Conservation (phyloP, 2,113 vertebrate species). For the Sakesphorus luctuosus region DNA sequence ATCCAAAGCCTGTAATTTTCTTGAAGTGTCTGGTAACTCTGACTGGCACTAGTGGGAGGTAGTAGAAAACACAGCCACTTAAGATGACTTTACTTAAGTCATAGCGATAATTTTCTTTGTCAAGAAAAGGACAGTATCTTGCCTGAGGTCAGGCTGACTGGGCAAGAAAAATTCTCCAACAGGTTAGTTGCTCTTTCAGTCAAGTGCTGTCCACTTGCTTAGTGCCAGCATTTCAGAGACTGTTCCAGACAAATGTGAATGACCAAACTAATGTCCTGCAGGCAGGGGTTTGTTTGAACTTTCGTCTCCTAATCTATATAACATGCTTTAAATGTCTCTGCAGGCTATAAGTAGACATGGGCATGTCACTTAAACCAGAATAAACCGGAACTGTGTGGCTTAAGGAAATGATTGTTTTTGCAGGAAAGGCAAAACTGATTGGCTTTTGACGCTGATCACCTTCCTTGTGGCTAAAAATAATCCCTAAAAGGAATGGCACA, state of each 20-base stretch:
- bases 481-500: neutral
- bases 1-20: neutral
- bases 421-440: neutral
- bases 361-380: neutral
- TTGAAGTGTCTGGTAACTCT: neutral
- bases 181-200: neutral
- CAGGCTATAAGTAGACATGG: neutral
- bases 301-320: neutral
- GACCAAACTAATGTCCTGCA: neutral
- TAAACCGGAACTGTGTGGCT: neutral
- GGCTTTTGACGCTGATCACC: neutral
- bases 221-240: neutral
- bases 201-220: neutral
- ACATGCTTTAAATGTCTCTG: neutral
- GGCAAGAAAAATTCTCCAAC: neutral
- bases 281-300: neutral
- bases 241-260: neutral
- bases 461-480: neutral
- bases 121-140: neutral
- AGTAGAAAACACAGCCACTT: neutral
- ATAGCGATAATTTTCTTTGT: neutral
- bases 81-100: neutral
- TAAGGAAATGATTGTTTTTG: neutral
- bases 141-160: neutral
- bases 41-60: neutral